Base-by-base conservation (phyloP, 2,888 invertebrate genomes). In the Ophioninae sp. region DNA sequence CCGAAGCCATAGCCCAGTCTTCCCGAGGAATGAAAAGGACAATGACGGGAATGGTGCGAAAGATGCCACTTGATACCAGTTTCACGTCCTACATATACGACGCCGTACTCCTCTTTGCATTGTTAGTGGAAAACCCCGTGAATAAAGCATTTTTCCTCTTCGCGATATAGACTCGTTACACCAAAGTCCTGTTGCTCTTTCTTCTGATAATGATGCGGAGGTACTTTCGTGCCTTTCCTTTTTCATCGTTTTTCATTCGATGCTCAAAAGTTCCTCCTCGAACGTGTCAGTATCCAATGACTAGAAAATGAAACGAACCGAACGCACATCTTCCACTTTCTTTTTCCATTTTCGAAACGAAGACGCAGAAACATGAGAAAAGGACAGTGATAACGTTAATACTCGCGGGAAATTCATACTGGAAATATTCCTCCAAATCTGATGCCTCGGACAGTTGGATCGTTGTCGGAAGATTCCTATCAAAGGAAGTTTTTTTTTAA, bases 21-120 rank as follows among this genome's bases (percentile, higher is more conserved):
- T 61, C 30, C 78, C 50, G 76, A 74, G 67, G 67, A 84, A 79
- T 76, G 78, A 77, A 78, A 79, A 74, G 77, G 70, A 85, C 81
- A 80, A 82, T 79, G 77, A 77, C 59, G 81, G 68, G 73, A 56
- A 81, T 72, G 59, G 10, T 61, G 67, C 23, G 79, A 65, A 83
- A 85, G 69, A 83, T 85, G 77, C 76, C 75, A 85, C 81, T 83
- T 79, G 82, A 80, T 84, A 79, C 75, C 57, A 79, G 59, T 30
- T 23, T 23, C 44, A 68, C 72, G 62, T 74, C 64, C 30, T 56
- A 39, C 23, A 84, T 68, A 79, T 39, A 57, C 30, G 21, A 17
- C 23, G 17, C 10, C 41, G 21, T 37, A 56, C 6, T 8, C 7
- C 50, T 23, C 50, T 57, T 50, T 70, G 59, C 6, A 67, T 39